Evolutionary conservation across 2,113 vertebrate genomes (phyloP), one percentile per base, ranked within the genome.

Genomic region (Anarrhichthys ocellatus): DNA sequence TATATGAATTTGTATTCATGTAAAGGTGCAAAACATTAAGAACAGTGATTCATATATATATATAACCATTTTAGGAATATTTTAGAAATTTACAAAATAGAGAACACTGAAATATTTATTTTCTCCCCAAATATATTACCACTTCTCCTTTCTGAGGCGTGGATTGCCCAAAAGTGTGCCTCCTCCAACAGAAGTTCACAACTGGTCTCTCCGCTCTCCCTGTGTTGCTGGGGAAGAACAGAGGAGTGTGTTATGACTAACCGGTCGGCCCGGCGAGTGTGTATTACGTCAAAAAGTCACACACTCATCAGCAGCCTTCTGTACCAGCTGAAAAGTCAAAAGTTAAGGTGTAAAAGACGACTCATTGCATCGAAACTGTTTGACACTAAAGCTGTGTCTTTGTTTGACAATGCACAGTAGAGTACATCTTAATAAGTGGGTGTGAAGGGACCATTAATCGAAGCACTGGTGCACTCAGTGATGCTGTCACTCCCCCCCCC

Each of bases 271-370:
- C 80, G 81, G 81, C 54, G 27, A 87, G 75, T 84, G 87, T 85
- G 74, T 84, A 72, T 90, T 91, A 87, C 85, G 81, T 94, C 91
- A 91, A 91, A 92, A 92, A 89, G 83, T 90, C 87, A 83, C 87
- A 88, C 90, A 90, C 73, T 92, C 90, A 92, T 92, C 83, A 83
- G 84, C 79, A 75, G 89, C 85, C 89, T 89, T 91, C 90, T 90
- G 88, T 76, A 87, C 83, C 81, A 77, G 72, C 85, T 78, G 72
- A 87, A 77, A 82, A 76, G 83, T 86, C 85, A 85, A 79, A 89
- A 85, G 87, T 91, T 85, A 5, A 67, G 83, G 85, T 88, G 87
- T 72, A 76, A 84, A 6, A 84, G 68, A 84, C 67, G 56, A 75
- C 74, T 80, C 59, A 44, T 64, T 69, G 29, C 56, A 27, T 65